Evolutionary conservation across 2,797 vertebrate genomes (phyloP), one percentile per base, ranked within the genome.

Genomic region (Siniperca scherzeri): DNA sequence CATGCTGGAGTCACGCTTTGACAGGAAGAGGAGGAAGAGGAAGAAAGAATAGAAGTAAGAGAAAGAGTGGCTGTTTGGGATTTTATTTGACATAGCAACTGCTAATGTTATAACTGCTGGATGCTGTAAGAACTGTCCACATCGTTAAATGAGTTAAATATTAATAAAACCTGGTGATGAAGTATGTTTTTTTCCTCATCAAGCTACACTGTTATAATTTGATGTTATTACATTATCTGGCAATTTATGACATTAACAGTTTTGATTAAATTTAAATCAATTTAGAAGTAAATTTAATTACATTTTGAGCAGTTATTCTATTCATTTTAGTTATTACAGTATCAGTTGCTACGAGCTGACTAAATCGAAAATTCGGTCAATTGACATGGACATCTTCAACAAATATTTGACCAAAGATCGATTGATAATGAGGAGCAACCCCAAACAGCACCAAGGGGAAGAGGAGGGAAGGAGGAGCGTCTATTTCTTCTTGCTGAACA

Each of bases 401-500:
- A 69, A 44, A 77, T n/a, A 61, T 87, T 78, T 78, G 70, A 86
- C 80, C 79, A 40, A 36, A 70, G 77, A 73, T 59, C 30, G 67
- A 79, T 65, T 36, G 57, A 55, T 46, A 36, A 80, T 19, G 73
- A 79, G 69, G 81, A 82, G 70, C 40, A 57, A 85, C 74, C 83
- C 84, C 93, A 85, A 91, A 87, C 89, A 89, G 91, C 89, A 87
- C 90, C 78, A 6, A 33, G 60, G 81, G 83, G 38, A 69, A 30
- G 50, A 57, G 22, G 53, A 90, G 80, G 91, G 74, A 82, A 85
- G 91, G 82, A 78, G 70, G 70, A 88, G 85, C 84, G 72, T 96
- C 97, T 98, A 99, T 92, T 99, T 99, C 96, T 99, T 99, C 95
- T 99, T 99, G 95, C 98, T 98, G 94, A 99, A 99, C 90, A 99